Percentiles rank a stretch among this genome's conserved stretches.
These are phyloP conservation scores for Plectropomus leopardus DNA, from an alignment of 2,113 vertebrate species.

Conservation along the genomic window DNA sequence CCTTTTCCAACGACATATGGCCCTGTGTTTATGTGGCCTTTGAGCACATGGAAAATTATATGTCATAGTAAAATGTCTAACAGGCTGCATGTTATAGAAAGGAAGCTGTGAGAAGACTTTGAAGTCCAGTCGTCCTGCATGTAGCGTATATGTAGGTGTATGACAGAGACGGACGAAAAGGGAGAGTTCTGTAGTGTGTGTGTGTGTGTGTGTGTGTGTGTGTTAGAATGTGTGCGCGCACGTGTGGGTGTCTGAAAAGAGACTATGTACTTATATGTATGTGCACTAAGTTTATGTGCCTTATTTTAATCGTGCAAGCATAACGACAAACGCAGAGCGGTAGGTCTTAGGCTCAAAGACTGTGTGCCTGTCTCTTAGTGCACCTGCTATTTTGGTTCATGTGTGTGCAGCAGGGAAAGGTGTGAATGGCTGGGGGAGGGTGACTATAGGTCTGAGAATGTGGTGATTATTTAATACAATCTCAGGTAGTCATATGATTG, in stretches of 20 bases:
- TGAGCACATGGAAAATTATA: conserved; percentile 76
- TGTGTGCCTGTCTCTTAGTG: neutral
- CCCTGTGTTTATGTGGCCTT: conserved; percentile 75
- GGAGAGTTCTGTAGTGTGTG: neutral
- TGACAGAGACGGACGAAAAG: conserved; percentile 12
- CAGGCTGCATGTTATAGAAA: conserved; percentile 56
- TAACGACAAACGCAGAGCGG: conserved; percentile 12
- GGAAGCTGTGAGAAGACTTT: conserved; percentile 58
- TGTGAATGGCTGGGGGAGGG: neutral
- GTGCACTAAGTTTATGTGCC: neutral
- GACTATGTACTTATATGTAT: neutral
- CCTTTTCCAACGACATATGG: conserved; percentile 64
- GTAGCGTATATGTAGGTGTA: conserved; percentile 21
- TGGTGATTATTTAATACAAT: neutral
- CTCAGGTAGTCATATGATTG: neutral
- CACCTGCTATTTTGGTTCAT: conserved; percentile 23
- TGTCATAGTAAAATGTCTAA: conserved; percentile 70
- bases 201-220: neutral
- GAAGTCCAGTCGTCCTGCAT: conserved; percentile 48
- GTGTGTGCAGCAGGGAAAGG: neutral
- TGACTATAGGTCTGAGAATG: neutral
- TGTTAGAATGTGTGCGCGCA: neutral
- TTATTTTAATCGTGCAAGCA: neutral
- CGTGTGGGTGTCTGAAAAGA: neutral
- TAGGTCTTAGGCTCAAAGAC: neutral